Evolutionary conservation across 92 coral and sea anemone species (phyloP).

Genomic region (Zoanthus sansibaricus): DNA sequence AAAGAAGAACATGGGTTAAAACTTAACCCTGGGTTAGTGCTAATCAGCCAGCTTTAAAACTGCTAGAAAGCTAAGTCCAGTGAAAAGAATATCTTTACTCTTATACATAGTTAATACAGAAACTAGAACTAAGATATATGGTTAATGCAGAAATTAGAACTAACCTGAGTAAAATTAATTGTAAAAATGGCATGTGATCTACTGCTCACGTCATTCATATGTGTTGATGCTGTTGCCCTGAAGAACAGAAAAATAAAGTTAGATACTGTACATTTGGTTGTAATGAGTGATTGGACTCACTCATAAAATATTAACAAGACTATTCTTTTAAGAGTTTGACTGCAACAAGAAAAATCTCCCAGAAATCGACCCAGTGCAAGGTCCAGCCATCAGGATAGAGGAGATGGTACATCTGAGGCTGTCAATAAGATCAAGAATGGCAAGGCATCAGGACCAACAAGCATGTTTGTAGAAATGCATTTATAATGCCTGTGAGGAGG

Average conservation of each 20-base stretch:
- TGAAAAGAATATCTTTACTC: neutral
- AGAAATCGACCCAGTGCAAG: neutral
- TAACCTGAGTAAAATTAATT: constrained; percentile 97
- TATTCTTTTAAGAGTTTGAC: neutral
- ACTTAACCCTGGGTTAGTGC: too few relatives aligned
- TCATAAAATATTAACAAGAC: neutral
- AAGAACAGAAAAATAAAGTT: neutral
- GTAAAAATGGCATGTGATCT: constrained; percentile 98
- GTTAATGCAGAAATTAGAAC: neutral
- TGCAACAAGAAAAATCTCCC: neutral
- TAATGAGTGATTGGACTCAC: neutral
- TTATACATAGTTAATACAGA: neutral
- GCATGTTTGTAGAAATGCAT: too few relatives aligned
- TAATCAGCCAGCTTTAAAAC: neutral
- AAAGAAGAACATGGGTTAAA: too few relatives aligned
- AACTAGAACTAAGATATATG: constrained; percentile 36
- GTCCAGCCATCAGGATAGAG: neutral
- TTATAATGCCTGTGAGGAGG: too few relatives aligned
- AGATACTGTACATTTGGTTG: too few relatives aligned
- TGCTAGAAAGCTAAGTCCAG: neutral
- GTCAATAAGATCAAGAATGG: neutral
- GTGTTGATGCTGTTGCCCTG: constrained; percentile 97
- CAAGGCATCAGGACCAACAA: too few relatives aligned
- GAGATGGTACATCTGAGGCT: neutral
- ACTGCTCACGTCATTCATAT: constrained; percentile 97